Evolutionary conservation across 2,113 vertebrate species (phyloP).

Genomic region (Myotis brandtii): DNA sequence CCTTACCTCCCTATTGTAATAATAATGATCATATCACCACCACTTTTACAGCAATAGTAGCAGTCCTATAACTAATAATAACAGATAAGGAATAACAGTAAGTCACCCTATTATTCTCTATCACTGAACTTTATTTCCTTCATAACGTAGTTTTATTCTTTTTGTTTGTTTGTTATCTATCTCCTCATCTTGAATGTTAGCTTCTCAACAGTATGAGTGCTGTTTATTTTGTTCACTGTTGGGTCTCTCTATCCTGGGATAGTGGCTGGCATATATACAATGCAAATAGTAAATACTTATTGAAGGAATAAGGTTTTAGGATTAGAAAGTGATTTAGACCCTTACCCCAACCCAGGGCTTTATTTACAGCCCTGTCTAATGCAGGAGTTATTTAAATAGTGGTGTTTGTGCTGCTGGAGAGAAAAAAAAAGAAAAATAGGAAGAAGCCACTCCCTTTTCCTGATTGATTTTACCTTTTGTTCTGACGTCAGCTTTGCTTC

Average conservation of each 20-base stretch:
- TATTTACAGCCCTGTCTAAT: not conserved
- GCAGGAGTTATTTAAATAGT: not conserved
- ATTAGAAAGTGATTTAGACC: slow-evolving; percentile 14
- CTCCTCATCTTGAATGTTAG: not conserved
- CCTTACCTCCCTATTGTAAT: not conserved
- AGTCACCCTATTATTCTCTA: not conserved
- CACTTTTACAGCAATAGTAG: not conserved
- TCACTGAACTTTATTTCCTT: slow-evolving; percentile 18
- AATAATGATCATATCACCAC: not conserved
- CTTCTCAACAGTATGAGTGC: not conserved
- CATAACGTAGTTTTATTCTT: not conserved
- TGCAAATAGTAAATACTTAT: not conserved
- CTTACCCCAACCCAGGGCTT: not conserved
- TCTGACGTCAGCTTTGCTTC: slow-evolving; percentile 52
- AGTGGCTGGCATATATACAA: not conserved
- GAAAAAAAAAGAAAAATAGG: not conserved
- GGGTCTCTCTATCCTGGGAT: not conserved
- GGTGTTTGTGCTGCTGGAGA: not conserved
- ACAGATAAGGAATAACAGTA: not conserved
- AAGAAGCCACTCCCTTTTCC: not conserved
- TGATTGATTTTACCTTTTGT: slow-evolving; percentile 24
- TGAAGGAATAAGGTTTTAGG: slow-evolving; percentile 28
- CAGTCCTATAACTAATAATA: not conserved
- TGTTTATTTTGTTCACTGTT: not conserved
- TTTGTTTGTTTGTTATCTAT: not conserved